A percentile compares a stretch with the other conserved stretches of the same genome.
phyloP scores from a whole-genome alignment of 2,113 vertebrate genomes.

The Phasianus colchicus region DNA sequence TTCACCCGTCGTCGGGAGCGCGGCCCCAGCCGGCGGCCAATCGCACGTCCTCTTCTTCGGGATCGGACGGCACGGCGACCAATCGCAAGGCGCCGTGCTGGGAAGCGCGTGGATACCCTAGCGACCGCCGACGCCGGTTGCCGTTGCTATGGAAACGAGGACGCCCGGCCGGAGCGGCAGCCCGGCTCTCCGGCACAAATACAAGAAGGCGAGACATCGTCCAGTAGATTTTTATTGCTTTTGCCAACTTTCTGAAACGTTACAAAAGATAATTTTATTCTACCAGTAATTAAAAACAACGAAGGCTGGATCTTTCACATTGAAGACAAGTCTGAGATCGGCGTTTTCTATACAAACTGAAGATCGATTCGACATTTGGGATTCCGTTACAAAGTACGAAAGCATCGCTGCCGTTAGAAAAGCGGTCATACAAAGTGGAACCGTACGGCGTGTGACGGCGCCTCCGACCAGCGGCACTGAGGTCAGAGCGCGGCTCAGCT shows the following conservation, averaged over 20 bases:
- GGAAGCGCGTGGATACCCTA: accelerated
- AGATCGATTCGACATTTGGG: conserved; percentile 65
- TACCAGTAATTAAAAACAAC: conserved; percentile 75
- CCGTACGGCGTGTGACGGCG: background rate
- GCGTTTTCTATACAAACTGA: conserved; percentile 69
- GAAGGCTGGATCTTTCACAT: conserved; percentile 76
- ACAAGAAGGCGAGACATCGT: background rate
- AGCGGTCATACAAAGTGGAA: conserved; percentile 77
- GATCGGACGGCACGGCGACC: background rate
- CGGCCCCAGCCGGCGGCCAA: conserved; percentile 14
- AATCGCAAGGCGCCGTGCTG: background rate
- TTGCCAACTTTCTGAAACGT: conserved; percentile 78
- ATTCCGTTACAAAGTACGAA: conserved; percentile 76
- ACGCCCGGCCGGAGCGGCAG: background rate
- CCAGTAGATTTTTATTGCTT: conserved; percentile 90
- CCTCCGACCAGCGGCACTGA: no score
- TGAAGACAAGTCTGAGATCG: conserved; percentile 47
- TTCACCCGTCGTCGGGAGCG: accelerated
- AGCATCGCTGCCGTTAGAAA: conserved; percentile 75
- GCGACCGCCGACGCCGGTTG: background rate
- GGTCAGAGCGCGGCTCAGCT: conserved; percentile 41
- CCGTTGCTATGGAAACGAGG: conserved; percentile 16
- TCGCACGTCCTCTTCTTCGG: background rate
- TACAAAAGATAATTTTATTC: conserved; percentile 83
- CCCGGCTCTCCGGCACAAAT: background rate